Evolutionary conservation across 2,888 invertebrate species (phyloP).

Genomic region (Ormyrus nitidulus): DNA sequence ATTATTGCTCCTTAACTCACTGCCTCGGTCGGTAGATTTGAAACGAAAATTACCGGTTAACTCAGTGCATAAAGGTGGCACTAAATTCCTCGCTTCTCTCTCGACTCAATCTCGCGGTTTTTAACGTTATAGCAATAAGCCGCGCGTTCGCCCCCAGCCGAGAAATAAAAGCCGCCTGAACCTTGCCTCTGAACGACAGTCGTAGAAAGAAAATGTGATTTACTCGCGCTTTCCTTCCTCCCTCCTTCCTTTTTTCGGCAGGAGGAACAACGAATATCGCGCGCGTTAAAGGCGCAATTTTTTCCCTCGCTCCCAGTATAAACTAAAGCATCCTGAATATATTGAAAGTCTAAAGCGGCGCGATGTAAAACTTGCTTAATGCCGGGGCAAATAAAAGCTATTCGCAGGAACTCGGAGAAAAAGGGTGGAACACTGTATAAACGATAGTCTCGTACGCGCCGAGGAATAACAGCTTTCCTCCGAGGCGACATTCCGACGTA

Average conservation of each 20-base stretch:
- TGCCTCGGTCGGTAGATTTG: too few species aligned
- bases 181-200: conserved; percentile 24
- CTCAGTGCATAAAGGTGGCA: not conserved
- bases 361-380: conserved; percentile 50
- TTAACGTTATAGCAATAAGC: conserved; percentile 5
- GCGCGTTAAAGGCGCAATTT: conserved; percentile 31
- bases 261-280: not conserved
- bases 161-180: conserved; percentile 38
- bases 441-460: conserved; percentile 5
- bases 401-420: not conserved
- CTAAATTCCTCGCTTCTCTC: conserved; percentile 21
- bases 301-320: not conserved
- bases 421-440: not conserved
- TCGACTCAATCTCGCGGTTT: conserved; percentile 33
- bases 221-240: conserved; percentile 9
- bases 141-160: not conserved
- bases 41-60: not conserved
- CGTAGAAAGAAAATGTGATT: conserved; percentile 35
- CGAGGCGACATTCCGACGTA: not conserved
- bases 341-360: conserved; percentile 44
- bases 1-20: not conserved
- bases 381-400: conserved; percentile 45
- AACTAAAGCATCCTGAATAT: conserved; percentile 42
- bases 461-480: conserved; percentile 10
- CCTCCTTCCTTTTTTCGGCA: conserved; percentile 12